A percentile compares a stretch with the other conserved stretches of the same genome.
These are phyloP conservation scores for Neogale vison DNA, from an alignment of 2,113 vertebrate genomes.

Conservation along the genomic window DNA sequence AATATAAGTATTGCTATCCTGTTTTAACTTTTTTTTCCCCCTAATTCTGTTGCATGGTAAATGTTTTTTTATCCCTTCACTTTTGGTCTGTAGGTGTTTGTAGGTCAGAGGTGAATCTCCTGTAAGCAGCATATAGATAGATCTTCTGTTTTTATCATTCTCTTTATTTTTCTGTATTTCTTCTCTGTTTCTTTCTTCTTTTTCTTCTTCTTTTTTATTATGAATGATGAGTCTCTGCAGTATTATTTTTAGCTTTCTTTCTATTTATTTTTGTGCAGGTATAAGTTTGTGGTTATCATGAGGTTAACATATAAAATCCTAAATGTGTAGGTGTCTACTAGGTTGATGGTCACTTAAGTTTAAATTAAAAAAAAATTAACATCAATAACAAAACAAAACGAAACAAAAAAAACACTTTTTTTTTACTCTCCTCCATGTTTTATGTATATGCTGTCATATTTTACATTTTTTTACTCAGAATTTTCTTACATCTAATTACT, in stretches of 20 bases:
- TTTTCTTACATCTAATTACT: not conserved
- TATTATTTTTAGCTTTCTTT: not conserved
- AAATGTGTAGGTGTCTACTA: not conserved
- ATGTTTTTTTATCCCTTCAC: not conserved
- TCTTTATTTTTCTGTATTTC: not conserved
- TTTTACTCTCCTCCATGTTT: not conserved
- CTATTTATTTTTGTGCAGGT: not conserved
- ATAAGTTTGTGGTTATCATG: not conserved
- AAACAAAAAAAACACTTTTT: not conserved
- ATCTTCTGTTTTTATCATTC: not conserved
- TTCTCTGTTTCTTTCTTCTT: not conserved
- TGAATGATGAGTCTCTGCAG: not conserved
- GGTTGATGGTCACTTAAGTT: not conserved
- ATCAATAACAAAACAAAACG: not conserved
- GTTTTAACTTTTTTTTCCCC: not conserved
- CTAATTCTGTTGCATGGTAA: not conserved
- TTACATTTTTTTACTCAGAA: not conserved
- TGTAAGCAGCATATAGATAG: not conserved
- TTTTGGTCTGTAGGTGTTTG: not conserved
- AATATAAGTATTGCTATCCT: not conserved
- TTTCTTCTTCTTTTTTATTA: no score
- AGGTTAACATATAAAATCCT: not conserved
- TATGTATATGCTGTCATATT: not conserved
- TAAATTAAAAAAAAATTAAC: not conserved
- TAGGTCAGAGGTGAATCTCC: not conserved